Evolutionary conservation across 1,140 invertebrate genomes (phyloP).

Genomic region (Philotrypesis tridentata): DNA sequence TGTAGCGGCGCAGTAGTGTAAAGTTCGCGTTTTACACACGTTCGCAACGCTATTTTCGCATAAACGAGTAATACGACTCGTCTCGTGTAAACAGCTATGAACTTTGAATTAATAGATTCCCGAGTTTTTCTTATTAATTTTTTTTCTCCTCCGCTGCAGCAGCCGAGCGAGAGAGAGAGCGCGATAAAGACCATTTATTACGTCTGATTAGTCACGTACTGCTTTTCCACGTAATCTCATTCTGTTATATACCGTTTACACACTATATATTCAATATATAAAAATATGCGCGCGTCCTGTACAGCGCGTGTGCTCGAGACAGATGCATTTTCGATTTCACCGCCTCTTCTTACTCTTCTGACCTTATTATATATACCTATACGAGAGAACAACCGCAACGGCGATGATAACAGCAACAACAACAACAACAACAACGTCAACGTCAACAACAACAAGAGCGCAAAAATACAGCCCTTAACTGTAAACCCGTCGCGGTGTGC

Average conservation of each 20-base stretch:
- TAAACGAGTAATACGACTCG: too few species aligned
- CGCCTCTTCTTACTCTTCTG: background rate
- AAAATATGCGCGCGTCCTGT: too few species aligned
- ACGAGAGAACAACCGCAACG: background rate
- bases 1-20: background rate
- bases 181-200: background rate
- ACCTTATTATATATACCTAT: background rate
- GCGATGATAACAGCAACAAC: background rate
- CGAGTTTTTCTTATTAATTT: background rate
- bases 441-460: too few species aligned
- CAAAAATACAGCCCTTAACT: slow-evolving; percentile 28
- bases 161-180: too few species aligned
- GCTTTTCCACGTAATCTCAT: slow-evolving; percentile 18
- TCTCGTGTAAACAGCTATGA: background rate
- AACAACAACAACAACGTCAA: background rate
- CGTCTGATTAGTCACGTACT: slow-evolving; percentile 26
- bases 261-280: too few species aligned
- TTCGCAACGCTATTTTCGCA: background rate
- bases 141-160: background rate
- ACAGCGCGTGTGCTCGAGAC: too few species aligned
- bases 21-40: background rate
- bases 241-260: background rate
- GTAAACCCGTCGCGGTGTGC: background rate
- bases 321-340: background rate
- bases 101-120: background rate